phyloP scores from a whole-genome alignment of 2,888 invertebrate species.

The Cyaniris semiargus region DNA sequence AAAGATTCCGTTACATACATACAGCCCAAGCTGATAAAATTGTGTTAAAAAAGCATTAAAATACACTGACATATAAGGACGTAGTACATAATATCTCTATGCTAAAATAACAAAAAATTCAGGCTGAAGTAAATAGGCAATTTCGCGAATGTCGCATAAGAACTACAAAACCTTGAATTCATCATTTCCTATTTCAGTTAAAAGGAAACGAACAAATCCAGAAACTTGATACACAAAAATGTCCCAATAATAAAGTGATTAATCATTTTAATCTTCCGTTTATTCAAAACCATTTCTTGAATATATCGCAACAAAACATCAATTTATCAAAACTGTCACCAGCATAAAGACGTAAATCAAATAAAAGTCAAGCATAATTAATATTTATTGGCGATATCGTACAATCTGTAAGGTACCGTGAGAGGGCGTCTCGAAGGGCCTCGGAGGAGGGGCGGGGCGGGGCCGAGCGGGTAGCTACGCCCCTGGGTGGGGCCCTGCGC shows the following conservation, averaged over 20 bases:
- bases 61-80: too few relatives aligned
- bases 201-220: too few relatives aligned
- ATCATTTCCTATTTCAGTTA: too few relatives aligned
- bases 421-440: constrained; percentile 45
- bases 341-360: neutral
- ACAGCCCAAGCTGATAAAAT: too few relatives aligned
- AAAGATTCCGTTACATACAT: too few relatives aligned
- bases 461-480: constrained; percentile 51
- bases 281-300: neutral
- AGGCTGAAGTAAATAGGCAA: too few relatives aligned
- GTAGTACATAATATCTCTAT: too few relatives aligned
- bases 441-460: constrained; percentile 50
- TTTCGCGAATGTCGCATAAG: too few relatives aligned
- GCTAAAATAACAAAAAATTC: too few relatives aligned
- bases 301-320: neutral
- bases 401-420: constrained; percentile 34
- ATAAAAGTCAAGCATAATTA: constrained; percentile 13
- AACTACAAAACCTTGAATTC: too few relatives aligned
- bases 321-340: neutral
- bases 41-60: too few relatives aligned
- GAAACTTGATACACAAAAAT: too few relatives aligned
- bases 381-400: constrained; percentile 20
- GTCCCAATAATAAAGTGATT: neutral
- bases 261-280: neutral
- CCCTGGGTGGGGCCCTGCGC: constrained; percentile 53